These are phyloP conservation scores for Gonatopus flavifemur DNA, from an alignment of 1,140 invertebrate genomes.

Conservation along the genomic window DNA sequence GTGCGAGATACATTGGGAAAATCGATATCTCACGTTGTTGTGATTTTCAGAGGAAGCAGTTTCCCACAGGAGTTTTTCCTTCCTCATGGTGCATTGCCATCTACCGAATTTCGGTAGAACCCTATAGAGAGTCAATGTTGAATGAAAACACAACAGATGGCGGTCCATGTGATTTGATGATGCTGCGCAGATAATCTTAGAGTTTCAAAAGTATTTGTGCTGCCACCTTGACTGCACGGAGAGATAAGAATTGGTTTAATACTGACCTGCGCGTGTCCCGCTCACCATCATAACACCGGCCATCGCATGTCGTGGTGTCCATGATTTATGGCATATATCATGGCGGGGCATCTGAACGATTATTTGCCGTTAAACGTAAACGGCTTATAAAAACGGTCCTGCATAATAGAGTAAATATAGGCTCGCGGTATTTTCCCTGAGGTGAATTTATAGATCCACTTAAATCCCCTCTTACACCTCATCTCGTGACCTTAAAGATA, in stretches of 20 bases:
- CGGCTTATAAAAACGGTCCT: constrained; percentile 49
- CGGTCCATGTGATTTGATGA: constrained; percentile 28
- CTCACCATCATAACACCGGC: constrained; percentile 38
- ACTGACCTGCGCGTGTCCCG: constrained; percentile 50
- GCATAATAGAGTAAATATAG: constrained; percentile 60
- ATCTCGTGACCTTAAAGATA: constrained; percentile 18
- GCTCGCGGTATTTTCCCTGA: constrained; percentile 37
- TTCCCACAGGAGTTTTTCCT: too few species aligned
- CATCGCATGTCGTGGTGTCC: constrained; percentile 31
- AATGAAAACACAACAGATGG: constrained; percentile 37
- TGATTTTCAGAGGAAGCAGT: not conserved
- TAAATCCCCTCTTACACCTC: constrained; percentile 25
- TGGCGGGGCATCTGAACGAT: constrained; percentile 53
- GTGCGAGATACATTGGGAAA: too few species aligned
- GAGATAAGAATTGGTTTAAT: constrained; percentile 26
- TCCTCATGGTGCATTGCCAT: constrained; percentile 28
- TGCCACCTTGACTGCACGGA: constrained; percentile 34
- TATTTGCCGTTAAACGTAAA: constrained; percentile 55
- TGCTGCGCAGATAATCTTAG: constrained; percentile 2
- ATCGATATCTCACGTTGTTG: too few species aligned
- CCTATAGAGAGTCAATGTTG: constrained; percentile 23
- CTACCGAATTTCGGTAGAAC: constrained; percentile 39
- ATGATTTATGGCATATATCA: constrained; percentile 54
- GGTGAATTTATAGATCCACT: constrained; percentile 54
- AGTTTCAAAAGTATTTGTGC: constrained; percentile 29